phyloP scores from a whole-genome alignment of 1,140 invertebrate species.

The Microplitis mediator region DNA sequence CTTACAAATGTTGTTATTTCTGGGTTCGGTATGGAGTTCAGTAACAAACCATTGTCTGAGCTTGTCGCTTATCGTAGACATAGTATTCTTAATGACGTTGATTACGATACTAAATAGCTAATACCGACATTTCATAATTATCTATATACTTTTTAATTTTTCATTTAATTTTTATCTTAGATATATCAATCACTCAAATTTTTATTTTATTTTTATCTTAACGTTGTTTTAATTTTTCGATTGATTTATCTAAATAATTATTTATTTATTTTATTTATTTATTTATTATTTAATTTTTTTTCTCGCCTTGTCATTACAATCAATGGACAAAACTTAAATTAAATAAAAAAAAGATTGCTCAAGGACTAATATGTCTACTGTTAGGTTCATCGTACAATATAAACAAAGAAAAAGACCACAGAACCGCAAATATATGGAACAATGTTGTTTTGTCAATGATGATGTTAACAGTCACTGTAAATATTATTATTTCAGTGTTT shows the following conservation, averaged over 20 bases:
- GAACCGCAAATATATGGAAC: slow-evolving; percentile 67
- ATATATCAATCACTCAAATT: slow-evolving; percentile 15
- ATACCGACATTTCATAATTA: slow-evolving; percentile 28
- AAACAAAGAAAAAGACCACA: slow-evolving; percentile 67
- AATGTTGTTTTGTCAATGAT: slow-evolving; percentile 67
- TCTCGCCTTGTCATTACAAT: not conserved
- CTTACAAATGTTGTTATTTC: slow-evolving; percentile 80
- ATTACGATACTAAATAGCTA: not conserved
- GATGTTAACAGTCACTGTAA: slow-evolving; percentile 67
- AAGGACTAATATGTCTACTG: slow-evolving; percentile 67
- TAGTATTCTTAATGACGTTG: not conserved
- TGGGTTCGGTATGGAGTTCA: slow-evolving; percentile 80
- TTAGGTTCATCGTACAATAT: slow-evolving; percentile 68
- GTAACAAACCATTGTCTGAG: slow-evolving; percentile 67
- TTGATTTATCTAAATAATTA: too few relatives aligned
- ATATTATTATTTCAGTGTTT: slow-evolving; percentile 67
- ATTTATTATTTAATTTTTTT: slow-evolving; percentile 31
- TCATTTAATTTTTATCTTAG: slow-evolving; percentile 30
- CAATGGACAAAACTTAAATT: too few relatives aligned
- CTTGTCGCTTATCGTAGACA: slow-evolving; percentile 12
- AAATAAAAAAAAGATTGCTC: slow-evolving; percentile 60
- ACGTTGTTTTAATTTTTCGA: too few relatives aligned
- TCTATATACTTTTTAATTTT: slow-evolving; percentile 45
- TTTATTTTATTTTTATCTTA: too few relatives aligned
- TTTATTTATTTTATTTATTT: too few relatives aligned